Evolutionary conservation across 1,140 invertebrate genomes (phyloP).

Genomic region (Drosophila nigrodunni): DNA sequence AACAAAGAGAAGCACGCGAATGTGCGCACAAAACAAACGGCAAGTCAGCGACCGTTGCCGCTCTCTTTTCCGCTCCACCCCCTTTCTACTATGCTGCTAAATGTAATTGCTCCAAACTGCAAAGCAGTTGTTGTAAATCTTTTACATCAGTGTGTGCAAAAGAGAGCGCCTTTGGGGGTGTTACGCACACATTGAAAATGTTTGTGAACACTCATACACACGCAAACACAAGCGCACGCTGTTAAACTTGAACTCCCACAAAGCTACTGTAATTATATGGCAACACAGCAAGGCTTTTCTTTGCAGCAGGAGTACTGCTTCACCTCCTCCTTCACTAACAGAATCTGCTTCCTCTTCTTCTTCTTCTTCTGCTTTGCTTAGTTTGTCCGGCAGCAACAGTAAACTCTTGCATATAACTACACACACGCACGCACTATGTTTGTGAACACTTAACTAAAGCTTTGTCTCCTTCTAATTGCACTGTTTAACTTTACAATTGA

Average conservation of each 20-base stretch:
- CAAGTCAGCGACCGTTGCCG: conserved; percentile 41
- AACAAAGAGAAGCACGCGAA: conserved; percentile 74
- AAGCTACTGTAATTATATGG: conserved; percentile 73
- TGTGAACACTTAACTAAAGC: conserved; percentile 3
- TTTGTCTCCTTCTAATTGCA: conserved; percentile 19
- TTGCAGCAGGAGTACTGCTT: conserved; percentile 47
- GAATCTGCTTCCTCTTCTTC: conserved; percentile 13
- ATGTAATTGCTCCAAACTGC: conserved; percentile 21
- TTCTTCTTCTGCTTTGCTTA: conserved; percentile 20
- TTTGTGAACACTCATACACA: conserved; percentile 16
- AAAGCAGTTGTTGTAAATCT: conserved; percentile 19
- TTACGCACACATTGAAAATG: conserved; percentile 55
- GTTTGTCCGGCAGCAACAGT: conserved; percentile 43
- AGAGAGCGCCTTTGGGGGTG: conserved; percentile 69
- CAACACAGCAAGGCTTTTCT: conserved; percentile 54
- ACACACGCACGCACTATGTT: conserved; percentile 18
- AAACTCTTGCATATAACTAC: conserved; percentile 21
- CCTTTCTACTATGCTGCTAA: not conserved
- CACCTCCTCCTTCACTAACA: conserved; percentile 21
- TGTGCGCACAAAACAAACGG: conserved; percentile 72
- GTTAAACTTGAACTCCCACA: conserved; percentile 76
- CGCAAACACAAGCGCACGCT: conserved; percentile 40
- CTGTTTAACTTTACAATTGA: conserved; percentile 26
- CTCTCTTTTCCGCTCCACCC: conserved; percentile 6
- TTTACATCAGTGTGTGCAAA: conserved; percentile 39